Evolutionary conservation across 2,797 vertebrate genomes (phyloP).

Genomic region (Leptoclinus maculatus): DNA sequence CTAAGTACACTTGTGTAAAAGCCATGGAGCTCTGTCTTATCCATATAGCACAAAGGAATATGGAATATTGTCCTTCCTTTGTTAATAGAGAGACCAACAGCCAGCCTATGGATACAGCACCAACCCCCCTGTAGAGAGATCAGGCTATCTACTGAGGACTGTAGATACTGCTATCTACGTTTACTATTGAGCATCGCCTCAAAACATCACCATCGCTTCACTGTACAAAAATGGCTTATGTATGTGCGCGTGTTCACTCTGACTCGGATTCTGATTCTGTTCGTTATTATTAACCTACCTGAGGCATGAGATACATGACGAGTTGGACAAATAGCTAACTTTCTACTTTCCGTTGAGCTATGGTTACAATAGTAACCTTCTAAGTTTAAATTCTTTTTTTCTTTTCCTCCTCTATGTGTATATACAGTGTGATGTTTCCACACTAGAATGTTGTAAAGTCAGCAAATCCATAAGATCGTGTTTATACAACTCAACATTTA

Average conservation of each 20-base stretch:
- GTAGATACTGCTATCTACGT: slow-evolving; percentile 48
- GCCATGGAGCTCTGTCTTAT: slow-evolving; percentile 59
- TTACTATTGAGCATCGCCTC: slow-evolving; percentile 61
- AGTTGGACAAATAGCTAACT: slow-evolving; percentile 42
- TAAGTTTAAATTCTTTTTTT: slow-evolving; percentile 10
- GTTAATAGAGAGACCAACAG: slow-evolving; percentile 50
- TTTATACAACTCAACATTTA: slow-evolving; percentile 61
- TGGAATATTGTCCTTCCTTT: slow-evolving; percentile 19
- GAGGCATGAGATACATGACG: slow-evolving; percentile 52
- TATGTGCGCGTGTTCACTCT: slow-evolving; percentile 37
- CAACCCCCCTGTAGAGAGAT: slow-evolving; percentile 44
- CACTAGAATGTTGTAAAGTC: slow-evolving; percentile 74
- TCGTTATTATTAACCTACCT: slow-evolving; percentile 47
- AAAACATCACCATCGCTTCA: slow-evolving; percentile 56
- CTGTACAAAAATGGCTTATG: slow-evolving; percentile 56
- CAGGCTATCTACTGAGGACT: slow-evolving; percentile 57
- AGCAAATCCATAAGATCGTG: slow-evolving; percentile 60
- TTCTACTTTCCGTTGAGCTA: slow-evolving; percentile 30
- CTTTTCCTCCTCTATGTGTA: slow-evolving; percentile 60
- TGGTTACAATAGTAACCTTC: slow-evolving; percentile 58
- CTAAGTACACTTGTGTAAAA: slow-evolving; percentile 48
- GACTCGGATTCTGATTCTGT: slow-evolving; percentile 31
- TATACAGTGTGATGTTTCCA: slow-evolving; percentile 74
- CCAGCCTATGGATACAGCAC: slow-evolving; percentile 61
- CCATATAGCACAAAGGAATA: slow-evolving; percentile 9